Evolutionary conservation across 1,140 invertebrate genomes (phyloP), one percentile per base, ranked within the genome.

Genomic region (Plectus sambesii): DNA sequence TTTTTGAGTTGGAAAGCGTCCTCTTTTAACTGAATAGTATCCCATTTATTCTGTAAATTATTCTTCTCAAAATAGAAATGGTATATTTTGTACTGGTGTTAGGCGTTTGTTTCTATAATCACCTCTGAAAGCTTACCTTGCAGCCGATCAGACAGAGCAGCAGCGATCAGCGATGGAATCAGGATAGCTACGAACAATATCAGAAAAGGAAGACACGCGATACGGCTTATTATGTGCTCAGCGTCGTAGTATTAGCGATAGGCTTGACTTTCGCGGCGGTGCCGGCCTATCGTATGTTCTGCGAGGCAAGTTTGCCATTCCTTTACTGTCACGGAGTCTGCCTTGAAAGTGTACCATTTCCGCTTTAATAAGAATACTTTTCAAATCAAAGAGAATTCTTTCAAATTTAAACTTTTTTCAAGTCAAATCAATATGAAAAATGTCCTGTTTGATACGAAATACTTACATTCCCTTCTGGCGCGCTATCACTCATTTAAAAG

Each of bases 221-320:
- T 48, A 43, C 56, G 23, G 58, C 47, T 42, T 59, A 47, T 27
- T 59, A 59, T 41, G 57, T 58, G 8, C 30, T 58, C 47, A 48
- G 51, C 42, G 30, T 61, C 3, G 60, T 56, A 5, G 57, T 61
- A 8, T 38, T 62, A 8, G 60, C 53, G 15, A 55, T 83, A 47
- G 90, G 89, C 5, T 72, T 86, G 12, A 84, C 82, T 57, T 98
- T 96, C 75, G 88, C 88, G 12, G 86, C 89, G 24, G 93, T 99
- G 12, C 93, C 94, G 2, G 72, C 97, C 0, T 99, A 97, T 69
- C 80, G 89, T 72, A 82, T 96, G 69, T 98, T 97, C 76, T 99
- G 94, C 74, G 87, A 93, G 78, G 84, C 87, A 76, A 69, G 66
- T 49, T 53, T 41, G 3, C 12, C 6, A n/a, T 60, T 46, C 8